Percentiles rank a stretch among this genome's conserved stretches.
phyloP scores from a whole-genome alignment of 2,888 invertebrate genomes.

The Noctua janthe region DNA sequence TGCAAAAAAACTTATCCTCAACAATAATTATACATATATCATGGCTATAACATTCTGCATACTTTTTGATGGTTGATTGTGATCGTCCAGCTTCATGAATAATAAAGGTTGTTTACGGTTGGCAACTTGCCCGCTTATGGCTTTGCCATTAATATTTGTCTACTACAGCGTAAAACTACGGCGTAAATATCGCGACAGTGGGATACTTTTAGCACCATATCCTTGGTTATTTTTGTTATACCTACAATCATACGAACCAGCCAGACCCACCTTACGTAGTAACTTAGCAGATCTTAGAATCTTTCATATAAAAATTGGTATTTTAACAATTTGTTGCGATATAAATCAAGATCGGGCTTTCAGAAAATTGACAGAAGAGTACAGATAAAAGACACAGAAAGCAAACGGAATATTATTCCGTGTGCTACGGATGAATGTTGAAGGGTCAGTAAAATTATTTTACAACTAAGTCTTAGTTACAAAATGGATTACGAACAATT shows the following conservation, averaged over 20 bases:
- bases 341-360: not conserved
- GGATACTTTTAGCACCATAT: not conserved
- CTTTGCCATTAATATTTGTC: not conserved
- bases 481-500: not conserved
- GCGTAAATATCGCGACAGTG: not conserved
- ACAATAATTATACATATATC: not conserved
- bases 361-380: not conserved
- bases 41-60: not conserved
- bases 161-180: too few relatives aligned
- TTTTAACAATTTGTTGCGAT: not conserved
- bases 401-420: not conserved
- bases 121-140: not conserved
- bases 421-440: not conserved
- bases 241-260: not conserved
- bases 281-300: not conserved
- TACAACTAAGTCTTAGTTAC: not conserved
- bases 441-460: not conserved
- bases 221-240: not conserved
- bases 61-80: not conserved
- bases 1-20: not conserved
- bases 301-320: not conserved
- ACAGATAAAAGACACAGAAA: not conserved
- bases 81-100: not conserved
- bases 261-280: not conserved
- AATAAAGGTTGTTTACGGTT: not conserved